These are phyloP conservation scores for Andricus grossulariae DNA, from an alignment of 1,140 invertebrate genomes.

Conservation along the genomic window DNA sequence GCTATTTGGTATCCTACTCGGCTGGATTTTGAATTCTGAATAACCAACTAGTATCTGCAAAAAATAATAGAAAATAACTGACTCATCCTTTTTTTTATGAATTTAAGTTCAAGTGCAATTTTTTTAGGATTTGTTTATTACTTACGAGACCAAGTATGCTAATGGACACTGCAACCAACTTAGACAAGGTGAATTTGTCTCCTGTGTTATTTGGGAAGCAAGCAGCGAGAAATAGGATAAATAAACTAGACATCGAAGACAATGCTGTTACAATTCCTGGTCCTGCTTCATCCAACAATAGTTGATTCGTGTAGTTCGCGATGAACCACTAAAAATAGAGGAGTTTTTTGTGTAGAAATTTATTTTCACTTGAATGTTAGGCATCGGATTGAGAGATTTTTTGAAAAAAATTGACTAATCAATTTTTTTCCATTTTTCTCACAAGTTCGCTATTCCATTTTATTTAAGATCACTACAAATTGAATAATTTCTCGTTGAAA, in stretches of 20 bases:
- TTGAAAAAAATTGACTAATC: no score
- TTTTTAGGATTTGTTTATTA: constrained; percentile 48
- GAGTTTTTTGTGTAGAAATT: not conserved
- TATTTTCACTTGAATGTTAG: not conserved
- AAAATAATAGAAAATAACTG: constrained; percentile 16
- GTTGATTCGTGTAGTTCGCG: constrained; percentile 88
- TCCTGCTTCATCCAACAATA: constrained; percentile 85
- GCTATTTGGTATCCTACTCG: constrained; percentile 80
- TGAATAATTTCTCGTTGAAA: no score
- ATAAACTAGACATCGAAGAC: constrained; percentile 89
- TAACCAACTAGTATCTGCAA: constrained; percentile 82
- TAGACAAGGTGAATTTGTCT: constrained; percentile 89
- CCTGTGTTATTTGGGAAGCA: constrained; percentile 85
- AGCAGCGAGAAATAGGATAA: constrained; percentile 88
- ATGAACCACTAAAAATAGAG: constrained; percentile 84
- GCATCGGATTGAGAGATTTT: no score
- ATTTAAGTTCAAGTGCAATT: constrained; percentile 7
- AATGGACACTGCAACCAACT: constrained; percentile 85
- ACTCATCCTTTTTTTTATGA: constrained; percentile 25
- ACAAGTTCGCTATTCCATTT: no score
- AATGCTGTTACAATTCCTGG: constrained; percentile 87
- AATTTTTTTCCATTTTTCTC: no score
- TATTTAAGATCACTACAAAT: no score
- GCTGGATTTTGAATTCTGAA: constrained; percentile 80
- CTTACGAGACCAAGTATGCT: constrained; percentile 87